Conservation (phyloP, 2,888 invertebrate species). For the Azorinus chamasolen region DNA sequence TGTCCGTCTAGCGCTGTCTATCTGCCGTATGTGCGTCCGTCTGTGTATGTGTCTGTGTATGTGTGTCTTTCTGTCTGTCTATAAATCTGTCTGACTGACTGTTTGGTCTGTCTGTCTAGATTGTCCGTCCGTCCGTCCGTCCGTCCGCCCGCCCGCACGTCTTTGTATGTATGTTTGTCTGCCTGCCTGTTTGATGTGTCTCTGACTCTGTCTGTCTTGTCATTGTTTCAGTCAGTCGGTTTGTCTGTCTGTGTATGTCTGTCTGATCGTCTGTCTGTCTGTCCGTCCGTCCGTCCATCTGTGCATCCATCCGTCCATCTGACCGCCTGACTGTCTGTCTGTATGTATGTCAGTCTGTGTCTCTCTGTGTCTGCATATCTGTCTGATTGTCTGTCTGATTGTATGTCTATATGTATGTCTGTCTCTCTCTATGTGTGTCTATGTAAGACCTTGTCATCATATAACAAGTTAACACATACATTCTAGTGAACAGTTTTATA, state of each 20-base stretch:
- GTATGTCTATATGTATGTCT: slow-evolving; percentile 3
- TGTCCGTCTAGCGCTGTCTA: not conserved
- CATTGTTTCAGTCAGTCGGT: not conserved
- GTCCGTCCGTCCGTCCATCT: no score
- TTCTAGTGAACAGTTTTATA: no score
- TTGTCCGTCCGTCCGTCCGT: slow-evolving; percentile 1
- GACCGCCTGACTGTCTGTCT: no score
- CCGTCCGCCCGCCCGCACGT: not conserved
- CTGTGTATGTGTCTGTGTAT: not conserved
- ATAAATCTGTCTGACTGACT: not conserved
- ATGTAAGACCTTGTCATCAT: no score
- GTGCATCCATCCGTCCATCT: no score
- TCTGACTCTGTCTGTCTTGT: not conserved
- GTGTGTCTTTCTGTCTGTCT: slow-evolving; percentile 4
- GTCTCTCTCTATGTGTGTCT: not conserved
- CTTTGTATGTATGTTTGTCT: not conserved
- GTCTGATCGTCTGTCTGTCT: no score
- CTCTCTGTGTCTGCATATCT: no score
- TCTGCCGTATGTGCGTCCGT: not conserved
- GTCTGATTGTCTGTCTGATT: slow-evolving; percentile 1
- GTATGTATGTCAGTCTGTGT: no score
- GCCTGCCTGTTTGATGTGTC: not conserved
- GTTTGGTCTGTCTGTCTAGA: slow-evolving; percentile 4
- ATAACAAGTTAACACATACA: no score
- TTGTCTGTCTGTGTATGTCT: no score